These are phyloP conservation scores for Drosophila fungiperda DNA, from an alignment of 2,888 invertebrate genomes.

Conservation along the genomic window DNA sequence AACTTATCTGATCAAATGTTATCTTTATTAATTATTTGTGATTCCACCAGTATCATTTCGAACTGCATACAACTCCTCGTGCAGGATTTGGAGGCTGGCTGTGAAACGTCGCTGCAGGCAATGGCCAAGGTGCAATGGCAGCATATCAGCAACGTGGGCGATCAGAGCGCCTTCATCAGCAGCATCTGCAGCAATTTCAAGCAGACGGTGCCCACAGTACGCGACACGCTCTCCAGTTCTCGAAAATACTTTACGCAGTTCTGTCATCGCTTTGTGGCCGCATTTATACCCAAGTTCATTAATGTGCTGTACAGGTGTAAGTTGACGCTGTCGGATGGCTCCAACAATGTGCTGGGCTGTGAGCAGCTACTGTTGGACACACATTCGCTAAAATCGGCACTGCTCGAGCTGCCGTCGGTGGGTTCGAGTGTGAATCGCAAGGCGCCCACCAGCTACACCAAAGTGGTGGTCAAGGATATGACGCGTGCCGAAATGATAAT, in stretches of 20 bases:
- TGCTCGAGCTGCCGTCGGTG: slow-evolving; percentile 97
- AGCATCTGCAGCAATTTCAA: slow-evolving; percentile 94
- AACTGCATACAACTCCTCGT: slow-evolving; percentile 96
- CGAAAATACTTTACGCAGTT: slow-evolving; percentile 99
- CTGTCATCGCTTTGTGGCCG: slow-evolving; percentile 97
- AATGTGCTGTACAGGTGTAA: slow-evolving; percentile 96
- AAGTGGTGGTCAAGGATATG: slow-evolving; percentile 92
- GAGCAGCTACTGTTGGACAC: slow-evolving; percentile 97
- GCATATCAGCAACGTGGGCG: slow-evolving; percentile 96
- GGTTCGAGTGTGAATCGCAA: slow-evolving; percentile 95
- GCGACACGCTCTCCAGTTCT: slow-evolving; percentile 95
- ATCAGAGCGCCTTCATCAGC: slow-evolving; percentile 97
- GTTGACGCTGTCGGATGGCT: slow-evolving; percentile 86
- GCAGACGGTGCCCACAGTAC: slow-evolving; percentile 93
- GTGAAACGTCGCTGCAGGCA: slow-evolving; percentile 95
- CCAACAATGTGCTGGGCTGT: slow-evolving; percentile 90
- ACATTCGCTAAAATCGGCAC: slow-evolving; percentile 96
- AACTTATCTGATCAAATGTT: neutral
- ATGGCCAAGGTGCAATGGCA: slow-evolving; percentile 98
- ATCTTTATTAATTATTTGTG: slow-evolving; percentile 4
- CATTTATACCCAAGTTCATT: slow-evolving; percentile 97
- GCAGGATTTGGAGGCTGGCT: slow-evolving; percentile 96
- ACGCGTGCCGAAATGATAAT: slow-evolving; percentile 99
- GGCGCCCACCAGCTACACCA: slow-evolving; percentile 94
- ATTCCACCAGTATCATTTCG: slow-evolving; percentile 88